Evolutionary conservation across 2,888 invertebrate species (phyloP), one percentile per base, ranked within the genome.

Genomic region (Dugesia japonica): DNA sequence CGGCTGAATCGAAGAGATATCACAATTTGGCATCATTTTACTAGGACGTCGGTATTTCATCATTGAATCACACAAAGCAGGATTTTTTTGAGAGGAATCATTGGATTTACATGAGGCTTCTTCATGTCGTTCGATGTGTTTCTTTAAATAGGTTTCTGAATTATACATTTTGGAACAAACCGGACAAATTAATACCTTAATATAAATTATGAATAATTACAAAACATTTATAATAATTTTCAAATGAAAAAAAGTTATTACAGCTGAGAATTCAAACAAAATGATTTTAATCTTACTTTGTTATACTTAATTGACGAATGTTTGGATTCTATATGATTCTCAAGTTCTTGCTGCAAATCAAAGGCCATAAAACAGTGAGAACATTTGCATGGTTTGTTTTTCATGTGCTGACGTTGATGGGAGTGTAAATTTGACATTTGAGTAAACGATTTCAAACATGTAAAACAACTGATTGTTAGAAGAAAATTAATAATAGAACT

Each of bases 311-410:
- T 31, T 4, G 83, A 83, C 76, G 82, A 82, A 88, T 98, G 98
- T 87, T 97, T 98, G 79, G 98, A 98, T 86, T 97, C 95, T 80
- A 91, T 89, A 31, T 78, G 78, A 17, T 31, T 78, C 20, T 78
- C 77, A 26, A 77, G 26, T 28, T 78, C 77, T n/a, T 78, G 75
- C 72, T 78, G 31, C 13, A 26, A 26, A 33, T 78, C 78, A 87
- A 97, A 98, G 86, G 97, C 98, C 87, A 98, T 98, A 88, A 98
- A 98, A 87, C 98, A 99, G 81, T 94, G 94, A 88, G 98, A 98
- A 88, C 98, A 98, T 87, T 98, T 95, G 89, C 92, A 97, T 38
- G 98, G 97, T 85, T 95, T 97, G 87, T 98, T 97, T 79, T 95
- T 94, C 84, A 98, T 97, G 87, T 98, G 98, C 87, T 97, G 97